These are phyloP conservation scores for Zophobas atratus DNA, from an alignment of 1,140 invertebrate genomes.

Conservation along the genomic window DNA sequence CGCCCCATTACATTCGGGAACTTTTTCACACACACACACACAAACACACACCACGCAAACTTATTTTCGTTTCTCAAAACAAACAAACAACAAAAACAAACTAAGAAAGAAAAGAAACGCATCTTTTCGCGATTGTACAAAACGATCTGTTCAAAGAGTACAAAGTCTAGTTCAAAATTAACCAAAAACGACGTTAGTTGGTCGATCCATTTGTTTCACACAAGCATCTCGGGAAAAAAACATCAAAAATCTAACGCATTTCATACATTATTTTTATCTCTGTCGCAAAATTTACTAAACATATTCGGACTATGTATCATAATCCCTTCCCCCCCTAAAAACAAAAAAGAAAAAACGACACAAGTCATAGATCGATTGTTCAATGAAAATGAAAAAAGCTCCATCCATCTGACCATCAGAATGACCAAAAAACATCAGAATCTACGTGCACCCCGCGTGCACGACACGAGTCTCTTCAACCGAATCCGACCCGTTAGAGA, in stretches of 20 bases:
- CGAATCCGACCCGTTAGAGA: slow-evolving; percentile 6
- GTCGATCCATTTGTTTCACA: slow-evolving; percentile 68
- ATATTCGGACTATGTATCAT: slow-evolving; percentile 33
- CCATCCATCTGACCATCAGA: slow-evolving; percentile 36
- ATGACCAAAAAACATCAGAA: slow-evolving; percentile 7
- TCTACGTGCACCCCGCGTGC: background rate
- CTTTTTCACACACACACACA: slow-evolving; percentile 43
- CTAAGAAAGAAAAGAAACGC: background rate
- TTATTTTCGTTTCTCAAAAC: background rate
- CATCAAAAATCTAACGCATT: slow-evolving; percentile 57
- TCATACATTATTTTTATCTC: slow-evolving; percentile 27
- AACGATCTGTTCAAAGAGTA: slow-evolving; percentile 55
- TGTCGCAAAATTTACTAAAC: slow-evolving; percentile 16
- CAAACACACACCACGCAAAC: slow-evolving; percentile 3
- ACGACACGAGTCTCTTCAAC: slow-evolving; percentile 4
- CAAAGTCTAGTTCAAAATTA: slow-evolving; percentile 59
- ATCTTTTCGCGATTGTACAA: slow-evolving; percentile 54
- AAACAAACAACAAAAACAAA: background rate
- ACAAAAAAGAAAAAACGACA: slow-evolving; percentile 50
- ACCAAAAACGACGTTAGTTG: slow-evolving; percentile 40
- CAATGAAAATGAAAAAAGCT: background rate
- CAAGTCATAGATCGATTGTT: slow-evolving; percentile 42
- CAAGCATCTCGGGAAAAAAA: slow-evolving; percentile 52
- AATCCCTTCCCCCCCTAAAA: slow-evolving; percentile 54
- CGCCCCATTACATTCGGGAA: slow-evolving; percentile 60